Percentiles rank a stretch among this genome's conserved stretches.
Evolutionary conservation across 2,888 invertebrate species (phyloP).

Genomic region (Tachina fera): DNA sequence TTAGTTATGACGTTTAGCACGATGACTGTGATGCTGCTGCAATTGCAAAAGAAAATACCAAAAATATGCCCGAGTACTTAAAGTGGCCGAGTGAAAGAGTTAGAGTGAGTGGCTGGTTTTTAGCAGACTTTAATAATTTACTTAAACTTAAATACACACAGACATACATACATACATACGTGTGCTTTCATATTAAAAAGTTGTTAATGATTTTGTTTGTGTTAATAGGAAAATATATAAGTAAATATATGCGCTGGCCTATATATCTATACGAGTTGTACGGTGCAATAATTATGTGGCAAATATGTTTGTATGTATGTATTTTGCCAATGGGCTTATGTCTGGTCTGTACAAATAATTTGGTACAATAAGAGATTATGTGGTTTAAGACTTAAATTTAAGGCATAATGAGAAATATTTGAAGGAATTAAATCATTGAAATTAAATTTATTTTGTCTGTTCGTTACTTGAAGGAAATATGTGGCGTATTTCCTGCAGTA

Average conservation of each 20-base stretch:
- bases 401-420: conserved; percentile 6
- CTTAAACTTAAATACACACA: neutral
- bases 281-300: conserved; percentile 51
- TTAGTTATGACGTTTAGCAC: conserved; percentile 12
- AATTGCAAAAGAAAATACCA: conserved; percentile 26
- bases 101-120: conserved; percentile 41
- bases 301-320: neutral
- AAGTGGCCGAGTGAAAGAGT: conserved; percentile 29
- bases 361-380: conserved; percentile 4
- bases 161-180: neutral
- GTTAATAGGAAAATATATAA: conserved; percentile 9
- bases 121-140: conserved; percentile 20
- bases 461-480: no score
- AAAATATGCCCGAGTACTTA: conserved; percentile 13
- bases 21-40: conserved; percentile 17
- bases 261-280: neutral
- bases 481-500: no score
- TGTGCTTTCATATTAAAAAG: conserved; percentile 23
- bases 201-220: conserved; percentile 22
- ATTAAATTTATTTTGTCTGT: neutral
- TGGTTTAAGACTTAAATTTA: no score
- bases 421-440: conserved; percentile 19
- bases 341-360: conserved; percentile 26
- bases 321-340: conserved; percentile 48
- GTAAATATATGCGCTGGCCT: neutral